These are phyloP conservation scores for Dryomyza anilis DNA, from an alignment of 2,888 invertebrate species.

Conservation along the genomic window DNA sequence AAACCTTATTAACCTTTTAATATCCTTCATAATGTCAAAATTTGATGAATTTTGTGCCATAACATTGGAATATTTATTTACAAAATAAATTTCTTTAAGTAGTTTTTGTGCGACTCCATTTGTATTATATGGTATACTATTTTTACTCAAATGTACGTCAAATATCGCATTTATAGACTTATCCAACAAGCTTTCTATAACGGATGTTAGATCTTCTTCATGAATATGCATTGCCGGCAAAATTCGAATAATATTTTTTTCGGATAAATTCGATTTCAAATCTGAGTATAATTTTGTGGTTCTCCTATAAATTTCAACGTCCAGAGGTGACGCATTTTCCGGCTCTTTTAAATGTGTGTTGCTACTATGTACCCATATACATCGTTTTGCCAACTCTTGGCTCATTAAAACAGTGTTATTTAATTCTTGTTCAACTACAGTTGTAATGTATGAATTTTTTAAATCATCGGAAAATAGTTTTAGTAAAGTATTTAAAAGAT, in stretches of 20 bases:
- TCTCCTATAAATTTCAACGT: slow-evolving; percentile 71
- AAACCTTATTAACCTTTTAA: slow-evolving; percentile 49
- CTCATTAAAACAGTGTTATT: slow-evolving; percentile 82
- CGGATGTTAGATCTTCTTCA: slow-evolving; percentile 61
- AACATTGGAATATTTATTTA: slow-evolving; percentile 71
- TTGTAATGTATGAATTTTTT: slow-evolving; percentile 79
- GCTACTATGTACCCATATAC: slow-evolving; percentile 78
- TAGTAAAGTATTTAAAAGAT: slow-evolving; percentile 72
- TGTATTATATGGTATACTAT: slow-evolving; percentile 68
- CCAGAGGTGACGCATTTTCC: slow-evolving; percentile 65
- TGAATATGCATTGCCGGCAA: slow-evolving; percentile 59
- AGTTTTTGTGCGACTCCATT: slow-evolving; percentile 73
- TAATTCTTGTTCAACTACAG: slow-evolving; percentile 82
- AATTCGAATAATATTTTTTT: slow-evolving; percentile 73
- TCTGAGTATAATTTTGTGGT: slow-evolving; percentile 74
- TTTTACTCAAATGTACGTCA: slow-evolving; percentile 70
- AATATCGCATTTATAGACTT: slow-evolving; percentile 72
- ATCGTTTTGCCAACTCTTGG: slow-evolving; percentile 77
- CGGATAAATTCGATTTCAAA: slow-evolving; percentile 74
- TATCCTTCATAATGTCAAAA: slow-evolving; percentile 55
- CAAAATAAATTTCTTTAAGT: slow-evolving; percentile 73
- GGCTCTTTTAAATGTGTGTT: slow-evolving; percentile 64
- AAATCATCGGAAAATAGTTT: slow-evolving; percentile 76
- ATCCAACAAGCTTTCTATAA: slow-evolving; percentile 72
- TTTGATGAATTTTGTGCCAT: slow-evolving; percentile 69